Evolutionary conservation across 2,888 invertebrate genomes (phyloP).

Genomic region (Campoletis raptor): DNA sequence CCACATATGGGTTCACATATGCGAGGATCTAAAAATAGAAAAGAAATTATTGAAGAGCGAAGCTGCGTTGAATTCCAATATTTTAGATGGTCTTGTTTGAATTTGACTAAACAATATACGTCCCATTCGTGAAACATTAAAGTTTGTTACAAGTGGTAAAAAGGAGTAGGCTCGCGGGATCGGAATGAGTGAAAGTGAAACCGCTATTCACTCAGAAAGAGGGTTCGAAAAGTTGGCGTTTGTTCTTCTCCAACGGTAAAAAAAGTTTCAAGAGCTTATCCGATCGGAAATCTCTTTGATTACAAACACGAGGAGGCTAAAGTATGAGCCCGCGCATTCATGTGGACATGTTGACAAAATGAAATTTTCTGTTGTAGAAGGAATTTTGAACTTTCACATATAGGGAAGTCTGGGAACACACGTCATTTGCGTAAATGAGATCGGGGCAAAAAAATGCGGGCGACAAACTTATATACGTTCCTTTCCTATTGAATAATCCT

Average conservation of each 20-base stretch:
- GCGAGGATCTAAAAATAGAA: neutral
- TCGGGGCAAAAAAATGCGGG: neutral
- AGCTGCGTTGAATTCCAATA: neutral
- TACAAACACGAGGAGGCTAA: neutral
- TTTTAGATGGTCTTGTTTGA: neutral
- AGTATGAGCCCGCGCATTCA: conserved; percentile 2
- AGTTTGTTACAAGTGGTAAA: conserved; percentile 8
- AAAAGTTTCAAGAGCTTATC: conserved; percentile 25
- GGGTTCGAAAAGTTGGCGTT: conserved; percentile 15
- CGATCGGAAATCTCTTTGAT: conserved; percentile 29
- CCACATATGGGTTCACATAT: neutral
- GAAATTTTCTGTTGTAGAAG: neutral
- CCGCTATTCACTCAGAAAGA: conserved; percentile 10
- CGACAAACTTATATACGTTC: neutral
- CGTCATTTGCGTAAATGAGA: neutral
- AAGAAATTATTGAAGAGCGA: neutral
- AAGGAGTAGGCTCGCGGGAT: neutral
- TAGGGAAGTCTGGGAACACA: neutral
- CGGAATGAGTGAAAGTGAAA: neutral
- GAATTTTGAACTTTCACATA: neutral
- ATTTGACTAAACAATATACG: neutral
- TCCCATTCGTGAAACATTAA: neutral
- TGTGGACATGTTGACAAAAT: neutral
- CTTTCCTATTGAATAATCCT: conserved; percentile 5
- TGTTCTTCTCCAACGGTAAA: neutral